phyloP scores from a whole-genome alignment of 2,888 invertebrate genomes.

The Machimus atricapillus region DNA sequence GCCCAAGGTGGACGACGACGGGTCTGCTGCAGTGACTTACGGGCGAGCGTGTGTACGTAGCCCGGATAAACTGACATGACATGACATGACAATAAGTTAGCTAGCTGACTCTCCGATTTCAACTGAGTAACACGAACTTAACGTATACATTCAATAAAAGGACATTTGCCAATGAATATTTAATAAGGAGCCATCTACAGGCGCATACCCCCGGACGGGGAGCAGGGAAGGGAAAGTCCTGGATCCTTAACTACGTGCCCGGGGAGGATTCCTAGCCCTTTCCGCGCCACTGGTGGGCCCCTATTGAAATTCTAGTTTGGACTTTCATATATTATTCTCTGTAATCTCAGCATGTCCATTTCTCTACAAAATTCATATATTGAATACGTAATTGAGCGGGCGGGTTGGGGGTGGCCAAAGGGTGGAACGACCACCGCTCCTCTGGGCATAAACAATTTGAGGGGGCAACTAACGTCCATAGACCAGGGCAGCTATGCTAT shows the following conservation, averaged over 20 bases:
- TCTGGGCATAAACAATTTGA: constrained; percentile 33
- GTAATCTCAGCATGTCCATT: constrained; percentile 52
- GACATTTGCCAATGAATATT: constrained; percentile 48
- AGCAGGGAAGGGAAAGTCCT: background rate
- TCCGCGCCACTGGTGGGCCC: constrained; percentile 43
- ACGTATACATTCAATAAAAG: constrained; percentile 47
- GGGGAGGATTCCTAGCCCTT: background rate
- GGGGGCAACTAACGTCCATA: background rate
- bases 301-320: constrained; percentile 52
- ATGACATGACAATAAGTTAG: constrained; percentile 50
- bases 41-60: background rate
- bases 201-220: background rate
- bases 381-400: constrained; percentile 51
- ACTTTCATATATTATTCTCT: constrained; percentile 53
- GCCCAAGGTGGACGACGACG: background rate
- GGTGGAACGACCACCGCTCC: constrained; percentile 22
- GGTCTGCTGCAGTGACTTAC: background rate
- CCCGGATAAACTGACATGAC: constrained; percentile 49
- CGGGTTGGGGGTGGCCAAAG: constrained; percentile 32
- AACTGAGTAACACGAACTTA: constrained; percentile 44
- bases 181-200: constrained; percentile 40
- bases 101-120: constrained; percentile 44
- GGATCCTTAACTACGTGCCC: constrained; percentile 31
- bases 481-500: background rate
- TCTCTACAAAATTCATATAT: constrained; percentile 52